Evolutionary conservation across 2,888 invertebrate genomes (phyloP).

Genomic region (Emmelina monodactyla): DNA sequence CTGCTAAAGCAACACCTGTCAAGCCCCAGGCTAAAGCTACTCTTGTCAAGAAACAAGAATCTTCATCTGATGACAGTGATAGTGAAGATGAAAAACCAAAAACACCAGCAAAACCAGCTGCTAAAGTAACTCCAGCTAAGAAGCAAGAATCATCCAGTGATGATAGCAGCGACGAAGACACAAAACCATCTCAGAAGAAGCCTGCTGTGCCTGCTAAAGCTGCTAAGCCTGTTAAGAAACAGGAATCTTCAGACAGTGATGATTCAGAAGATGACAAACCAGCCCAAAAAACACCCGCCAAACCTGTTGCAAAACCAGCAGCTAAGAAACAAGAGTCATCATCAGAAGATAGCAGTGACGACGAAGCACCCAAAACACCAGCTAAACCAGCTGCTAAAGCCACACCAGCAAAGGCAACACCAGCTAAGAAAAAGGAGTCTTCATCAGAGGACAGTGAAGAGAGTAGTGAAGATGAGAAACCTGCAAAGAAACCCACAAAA

Average conservation of each 20-base stretch:
- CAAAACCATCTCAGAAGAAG: constrained; percentile 18
- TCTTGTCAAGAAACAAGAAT: constrained; percentile 22
- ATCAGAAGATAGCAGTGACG: constrained; percentile 30
- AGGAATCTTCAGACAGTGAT: constrained; percentile 35
- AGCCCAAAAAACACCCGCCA: constrained; percentile 19
- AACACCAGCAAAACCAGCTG: constrained; percentile 11
- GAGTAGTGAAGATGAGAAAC: constrained; percentile 20
- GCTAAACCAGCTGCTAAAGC: constrained; percentile 11
- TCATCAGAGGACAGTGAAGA: constrained; percentile 45
- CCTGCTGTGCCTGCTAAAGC: constrained; percentile 17
- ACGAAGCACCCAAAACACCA: constrained; percentile 21
- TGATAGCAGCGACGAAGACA: constrained; percentile 11
- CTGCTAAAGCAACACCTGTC: constrained; percentile 16
- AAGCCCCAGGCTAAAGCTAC: constrained; percentile 15
- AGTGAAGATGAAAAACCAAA: constrained; percentile 33
- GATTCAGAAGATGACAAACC: constrained; percentile 33
- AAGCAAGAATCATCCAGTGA: constrained; percentile 25
- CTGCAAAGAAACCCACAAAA: constrained; percentile 18
- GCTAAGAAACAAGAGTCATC: constrained; percentile 29
- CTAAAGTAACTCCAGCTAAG: constrained; percentile 17
- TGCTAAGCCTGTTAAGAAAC: constrained; percentile 26
- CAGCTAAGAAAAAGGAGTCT: constrained; percentile 31
- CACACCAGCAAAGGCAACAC: constrained; percentile 17
- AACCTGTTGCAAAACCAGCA: constrained; percentile 11
- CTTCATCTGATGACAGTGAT: constrained; percentile 41